Percentiles rank a stretch among this genome's conserved stretches.
Evolutionary conservation across 2,888 invertebrate species (phyloP).

Genomic region (Drosophila subsilvestris): DNA sequence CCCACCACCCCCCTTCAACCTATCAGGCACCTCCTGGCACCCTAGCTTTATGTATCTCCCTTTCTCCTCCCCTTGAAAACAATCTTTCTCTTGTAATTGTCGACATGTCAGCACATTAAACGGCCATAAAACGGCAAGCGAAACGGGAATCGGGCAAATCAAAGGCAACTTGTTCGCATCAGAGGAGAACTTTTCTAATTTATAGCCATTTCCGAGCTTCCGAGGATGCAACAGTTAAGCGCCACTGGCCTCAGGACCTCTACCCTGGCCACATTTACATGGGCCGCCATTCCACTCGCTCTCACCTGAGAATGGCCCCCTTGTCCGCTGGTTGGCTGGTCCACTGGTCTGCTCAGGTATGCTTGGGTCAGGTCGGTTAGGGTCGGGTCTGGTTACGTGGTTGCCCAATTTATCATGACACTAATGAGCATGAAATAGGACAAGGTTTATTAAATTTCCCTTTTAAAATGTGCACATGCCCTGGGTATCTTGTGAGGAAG

Average conservation of each 20-base stretch:
- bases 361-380: slow-evolving; percentile 6
- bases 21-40: no score
- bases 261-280: slow-evolving; percentile 58
- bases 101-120: slow-evolving; percentile 76
- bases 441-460: slow-evolving; percentile 77
- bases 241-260: slow-evolving; percentile 56
- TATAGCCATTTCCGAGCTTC: slow-evolving; percentile 53
- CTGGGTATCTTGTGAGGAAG: slow-evolving; percentile 43
- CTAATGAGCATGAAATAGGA: slow-evolving; percentile 77
- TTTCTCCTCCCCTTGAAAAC: slow-evolving; percentile 14
- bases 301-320: slow-evolving; percentile 37
- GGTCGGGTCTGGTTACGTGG: slow-evolving; percentile 47
- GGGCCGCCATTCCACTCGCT: slow-evolving; percentile 13
- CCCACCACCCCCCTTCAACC: slow-evolving; percentile 1
- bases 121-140: slow-evolving; percentile 64
- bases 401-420: slow-evolving; percentile 73
- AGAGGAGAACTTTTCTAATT: slow-evolving; percentile 69
- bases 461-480: slow-evolving; percentile 73
- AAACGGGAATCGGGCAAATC: slow-evolving; percentile 68
- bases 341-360: neutral
- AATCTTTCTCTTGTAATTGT: slow-evolving; percentile 60
- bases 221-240: slow-evolving; percentile 71
- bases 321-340: neutral
- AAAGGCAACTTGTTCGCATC: slow-evolving; percentile 71
- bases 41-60: neutral